A percentile compares a stretch with the other conserved stretches of the same genome.
phyloP scores from a whole-genome alignment of 2,113 vertebrate genomes.

The Emydocephalus ijimae region DNA sequence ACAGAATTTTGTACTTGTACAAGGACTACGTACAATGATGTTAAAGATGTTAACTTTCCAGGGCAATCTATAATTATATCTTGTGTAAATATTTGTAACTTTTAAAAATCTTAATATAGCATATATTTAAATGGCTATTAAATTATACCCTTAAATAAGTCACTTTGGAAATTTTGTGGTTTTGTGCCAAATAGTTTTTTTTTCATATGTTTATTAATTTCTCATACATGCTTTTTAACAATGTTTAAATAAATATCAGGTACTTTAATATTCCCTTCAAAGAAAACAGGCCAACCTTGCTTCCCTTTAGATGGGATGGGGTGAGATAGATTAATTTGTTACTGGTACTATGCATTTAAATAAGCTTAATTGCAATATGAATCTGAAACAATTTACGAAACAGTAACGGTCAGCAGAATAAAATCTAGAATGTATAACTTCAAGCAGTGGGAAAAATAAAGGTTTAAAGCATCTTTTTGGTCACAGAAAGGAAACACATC shows the following conservation, averaged over 20 bases:
- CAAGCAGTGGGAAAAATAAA: not conserved
- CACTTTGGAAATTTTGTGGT: slow-evolving; percentile 48
- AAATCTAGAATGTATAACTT: not conserved
- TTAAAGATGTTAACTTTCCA: slow-evolving; percentile 62
- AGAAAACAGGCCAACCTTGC: slow-evolving; percentile 1
- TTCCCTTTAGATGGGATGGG: slow-evolving; percentile 14
- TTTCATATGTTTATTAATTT: slow-evolving; percentile 47
- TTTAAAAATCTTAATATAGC: slow-evolving; percentile 63
- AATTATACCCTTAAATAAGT: slow-evolving; percentile 69
- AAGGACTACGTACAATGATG: slow-evolving; percentile 60
- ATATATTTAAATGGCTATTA: slow-evolving; percentile 69
- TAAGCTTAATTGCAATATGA: not conserved
- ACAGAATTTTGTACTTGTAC: slow-evolving; percentile 58
- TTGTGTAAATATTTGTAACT: slow-evolving; percentile 89
- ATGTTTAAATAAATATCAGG: slow-evolving; percentile 24
- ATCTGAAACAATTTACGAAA: not conserved
- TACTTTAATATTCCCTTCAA: slow-evolving; percentile 25
- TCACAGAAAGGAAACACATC: not conserved
- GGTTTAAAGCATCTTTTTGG: not conserved
- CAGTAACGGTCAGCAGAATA: not conserved
- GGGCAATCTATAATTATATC: slow-evolving; percentile 67
- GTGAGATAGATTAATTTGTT: slow-evolving; percentile 28
- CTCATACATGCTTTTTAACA: slow-evolving; percentile 36
- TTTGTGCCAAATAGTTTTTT: slow-evolving; percentile 33
- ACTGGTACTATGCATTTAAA: slow-evolving; percentile 14